A percentile compares a stretch with the other conserved stretches of the same genome.
Conservation (phyloP, 2,113 vertebrate genomes). For the Tetrao urogallus region DNA sequence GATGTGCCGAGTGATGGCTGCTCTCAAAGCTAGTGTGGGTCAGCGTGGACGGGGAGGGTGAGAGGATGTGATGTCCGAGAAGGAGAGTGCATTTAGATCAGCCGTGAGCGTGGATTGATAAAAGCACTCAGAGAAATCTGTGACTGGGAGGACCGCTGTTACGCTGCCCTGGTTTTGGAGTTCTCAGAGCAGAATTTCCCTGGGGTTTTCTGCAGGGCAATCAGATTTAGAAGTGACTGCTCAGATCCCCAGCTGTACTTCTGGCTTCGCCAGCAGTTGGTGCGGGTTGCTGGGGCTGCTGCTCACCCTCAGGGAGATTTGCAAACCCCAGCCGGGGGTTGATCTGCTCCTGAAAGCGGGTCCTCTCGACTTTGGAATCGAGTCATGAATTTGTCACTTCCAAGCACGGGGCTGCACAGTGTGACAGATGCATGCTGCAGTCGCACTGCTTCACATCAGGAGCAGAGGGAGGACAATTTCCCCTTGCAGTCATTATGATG, state of each 20-base stretch:
- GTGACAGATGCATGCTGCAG: accelerated
- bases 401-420: neutral
- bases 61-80: neutral
- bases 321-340: neutral
- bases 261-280: neutral
- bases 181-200: conserved; percentile 28
- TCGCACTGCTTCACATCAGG: neutral
- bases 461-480: neutral
- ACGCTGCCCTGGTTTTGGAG: neutral
- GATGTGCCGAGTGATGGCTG: neutral
- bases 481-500: neutral
- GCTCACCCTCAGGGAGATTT: neutral
- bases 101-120: neutral
- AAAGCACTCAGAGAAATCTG: neutral
- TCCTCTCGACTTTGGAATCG: neutral
- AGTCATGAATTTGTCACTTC: neutral
- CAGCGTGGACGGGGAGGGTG: neutral
- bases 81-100: neutral
- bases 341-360: neutral
- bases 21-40: neutral
- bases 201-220: conserved; percentile 15
- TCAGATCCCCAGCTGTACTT: neutral
- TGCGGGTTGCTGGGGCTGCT: neutral
- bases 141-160: neutral
- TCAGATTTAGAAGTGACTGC: neutral